phyloP scores from a whole-genome alignment of 2,888 invertebrate genomes.

The Periphyllus acericola region DNA sequence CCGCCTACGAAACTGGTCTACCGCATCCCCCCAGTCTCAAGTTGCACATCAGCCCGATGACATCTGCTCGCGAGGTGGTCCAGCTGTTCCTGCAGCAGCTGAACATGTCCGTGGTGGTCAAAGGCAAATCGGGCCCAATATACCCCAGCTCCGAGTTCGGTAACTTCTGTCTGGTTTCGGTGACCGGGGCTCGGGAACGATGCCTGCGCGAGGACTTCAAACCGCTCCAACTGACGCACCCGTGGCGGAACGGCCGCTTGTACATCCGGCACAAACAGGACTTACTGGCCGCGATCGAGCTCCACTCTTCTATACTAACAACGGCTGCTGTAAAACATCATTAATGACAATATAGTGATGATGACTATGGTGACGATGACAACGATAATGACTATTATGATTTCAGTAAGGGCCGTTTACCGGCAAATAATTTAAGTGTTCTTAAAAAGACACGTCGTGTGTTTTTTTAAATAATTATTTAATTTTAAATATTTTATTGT shows the following conservation, averaged over 20 bases:
- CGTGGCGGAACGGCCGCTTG: slow-evolving; percentile 93
- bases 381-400: not conserved
- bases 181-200: slow-evolving; percentile 93
- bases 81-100: slow-evolving; percentile 95
- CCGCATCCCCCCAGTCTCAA: slow-evolving; percentile 93
- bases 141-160: slow-evolving; percentile 84
- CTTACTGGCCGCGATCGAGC: slow-evolving; percentile 86
- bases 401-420: not conserved
- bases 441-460: not conserved
- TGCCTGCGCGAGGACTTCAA: slow-evolving; percentile 94
- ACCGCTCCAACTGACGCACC: slow-evolving; percentile 91
- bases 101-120: slow-evolving; percentile 90
- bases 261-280: slow-evolving; percentile 93
- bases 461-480: slow-evolving; percentile 1
- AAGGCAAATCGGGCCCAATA: slow-evolving; percentile 86
- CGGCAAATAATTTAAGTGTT: not conserved
- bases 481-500: slow-evolving; percentile 28
- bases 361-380: not conserved
- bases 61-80: slow-evolving; percentile 94
- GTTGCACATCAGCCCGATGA: slow-evolving; percentile 90
- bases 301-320: slow-evolving; percentile 73
- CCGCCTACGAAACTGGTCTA: slow-evolving; percentile 95
- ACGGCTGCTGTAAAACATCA: not conserved
- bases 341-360: not conserved
- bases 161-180: slow-evolving; percentile 94